These are phyloP conservation scores for Ichneumoninae sp. DNA, from an alignment of 2,888 invertebrate genomes.

Conservation along the genomic window DNA sequence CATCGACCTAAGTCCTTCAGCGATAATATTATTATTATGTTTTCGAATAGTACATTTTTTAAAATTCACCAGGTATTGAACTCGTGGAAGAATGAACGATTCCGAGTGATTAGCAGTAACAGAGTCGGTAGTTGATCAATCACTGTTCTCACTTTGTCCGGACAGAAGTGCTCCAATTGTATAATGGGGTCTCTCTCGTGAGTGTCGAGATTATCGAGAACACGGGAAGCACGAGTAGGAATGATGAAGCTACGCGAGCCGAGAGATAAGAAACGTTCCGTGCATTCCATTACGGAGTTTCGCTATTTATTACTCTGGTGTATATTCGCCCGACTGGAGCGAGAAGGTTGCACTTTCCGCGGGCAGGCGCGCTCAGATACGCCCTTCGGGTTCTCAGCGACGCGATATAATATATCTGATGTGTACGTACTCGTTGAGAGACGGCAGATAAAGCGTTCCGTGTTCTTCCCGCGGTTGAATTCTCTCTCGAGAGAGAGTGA, in stretches of 20 bases:
- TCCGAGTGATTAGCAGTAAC: background rate
- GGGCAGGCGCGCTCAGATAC: background rate
- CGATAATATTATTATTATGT: no score
- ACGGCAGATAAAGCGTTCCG: slow-evolving; percentile 62
- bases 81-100: background rate
- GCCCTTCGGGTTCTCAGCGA: slow-evolving; percentile 1
- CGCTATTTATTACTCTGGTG: slow-evolving; percentile 55
- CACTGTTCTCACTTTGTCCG: slow-evolving; percentile 30
- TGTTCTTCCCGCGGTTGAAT: slow-evolving; percentile 45
- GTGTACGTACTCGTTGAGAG: slow-evolving; percentile 50
- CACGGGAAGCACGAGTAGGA: slow-evolving; percentile 59
- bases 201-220: slow-evolving; percentile 55
- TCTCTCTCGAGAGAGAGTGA: slow-evolving; percentile 28
- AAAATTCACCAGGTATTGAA: background rate
- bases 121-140: slow-evolving; percentile 47
- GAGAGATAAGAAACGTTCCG: slow-evolving; percentile 64
- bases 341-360: background rate
- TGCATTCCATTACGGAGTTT: slow-evolving; percentile 63
- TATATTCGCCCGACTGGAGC: background rate
- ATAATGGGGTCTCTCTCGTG: slow-evolving; percentile 42
- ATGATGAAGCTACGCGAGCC: slow-evolving; percentile 62
- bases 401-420: slow-evolving; percentile 8
- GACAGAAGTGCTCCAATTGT: slow-evolving; percentile 64
- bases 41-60: background rate
- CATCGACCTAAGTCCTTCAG: no score